Conservation (phyloP, 2,888 invertebrate species). For the Criorhina ranunculi region DNA sequence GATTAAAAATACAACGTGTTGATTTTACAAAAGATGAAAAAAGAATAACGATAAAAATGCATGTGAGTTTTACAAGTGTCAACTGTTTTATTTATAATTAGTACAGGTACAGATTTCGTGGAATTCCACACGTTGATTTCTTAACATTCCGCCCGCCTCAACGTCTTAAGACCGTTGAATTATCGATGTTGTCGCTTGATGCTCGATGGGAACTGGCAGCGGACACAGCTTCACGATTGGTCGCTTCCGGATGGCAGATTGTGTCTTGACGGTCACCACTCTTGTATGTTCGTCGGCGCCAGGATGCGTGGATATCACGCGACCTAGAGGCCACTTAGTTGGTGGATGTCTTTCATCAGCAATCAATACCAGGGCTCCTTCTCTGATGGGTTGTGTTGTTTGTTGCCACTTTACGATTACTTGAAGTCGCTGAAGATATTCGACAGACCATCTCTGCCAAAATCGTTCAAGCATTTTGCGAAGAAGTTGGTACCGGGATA, state of each 20-base stretch:
- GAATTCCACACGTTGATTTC: not conserved
- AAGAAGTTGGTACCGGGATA: constrained; percentile 16
- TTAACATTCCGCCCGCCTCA: constrained; percentile 44
- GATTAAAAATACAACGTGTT: too few relatives aligned
- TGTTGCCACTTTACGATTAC: constrained; percentile 28
- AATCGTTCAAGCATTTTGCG: constrained; percentile 26
- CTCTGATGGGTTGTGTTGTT: constrained; percentile 12
- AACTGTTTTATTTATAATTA: too few relatives aligned
- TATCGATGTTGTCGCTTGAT: not conserved
- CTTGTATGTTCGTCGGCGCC: constrained; percentile 34
- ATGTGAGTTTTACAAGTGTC: too few relatives aligned
- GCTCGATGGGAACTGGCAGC: not conserved
- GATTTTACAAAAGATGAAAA: too few relatives aligned
- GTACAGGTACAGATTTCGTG: too few relatives aligned
- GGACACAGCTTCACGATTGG: constrained; percentile 25
- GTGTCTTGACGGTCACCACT: constrained; percentile 41
- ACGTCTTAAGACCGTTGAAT: constrained; percentile 39
- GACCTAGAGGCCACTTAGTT: constrained; percentile 44
- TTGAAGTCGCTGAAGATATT: constrained; percentile 37
- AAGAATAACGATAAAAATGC: too few relatives aligned
- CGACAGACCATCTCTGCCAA: constrained; percentile 41
- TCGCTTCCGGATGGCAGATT: not conserved
- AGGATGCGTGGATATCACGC: constrained; percentile 43
- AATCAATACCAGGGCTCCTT: constrained; percentile 36
- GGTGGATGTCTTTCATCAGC: constrained; percentile 51